Percentiles rank a stretch among this genome's conserved stretches.
Conservation (phyloP, 2,797 vertebrate genomes). For the Acanthopagrus latus region DNA sequence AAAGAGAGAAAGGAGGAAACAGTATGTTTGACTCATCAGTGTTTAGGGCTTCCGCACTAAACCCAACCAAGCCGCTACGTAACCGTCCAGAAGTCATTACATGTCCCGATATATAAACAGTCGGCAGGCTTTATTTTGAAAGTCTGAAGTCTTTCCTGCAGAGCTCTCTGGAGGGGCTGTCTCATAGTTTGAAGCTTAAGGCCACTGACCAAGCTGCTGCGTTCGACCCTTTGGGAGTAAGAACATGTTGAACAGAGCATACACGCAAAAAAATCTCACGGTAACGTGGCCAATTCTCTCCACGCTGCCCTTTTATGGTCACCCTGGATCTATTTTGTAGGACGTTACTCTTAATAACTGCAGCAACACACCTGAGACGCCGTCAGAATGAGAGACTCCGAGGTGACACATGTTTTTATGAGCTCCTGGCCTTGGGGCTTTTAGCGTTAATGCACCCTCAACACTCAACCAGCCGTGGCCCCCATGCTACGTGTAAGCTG, state of each 20-base stretch:
- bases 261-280: conserved; percentile 53
- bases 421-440: conserved; percentile 57
- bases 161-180: no score
- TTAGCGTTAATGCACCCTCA: conserved; percentile 65
- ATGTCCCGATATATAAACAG: no score
- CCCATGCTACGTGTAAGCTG: conserved; percentile 52
- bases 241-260: conserved; percentile 29
- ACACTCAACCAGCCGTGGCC: conserved; percentile 35
- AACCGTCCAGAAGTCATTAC: no score
- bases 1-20: no score
- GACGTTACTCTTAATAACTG: conserved; percentile 66
- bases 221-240: no score
- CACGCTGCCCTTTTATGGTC: conserved; percentile 59
- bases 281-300: conserved; percentile 25
- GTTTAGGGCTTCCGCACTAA: no score
- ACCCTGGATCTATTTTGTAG: conserved; percentile 52
- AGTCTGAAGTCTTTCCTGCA: no score
- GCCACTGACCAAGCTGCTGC: no score
- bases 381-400: conserved; percentile 60
- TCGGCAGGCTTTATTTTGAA: no score
- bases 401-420: conserved; percentile 65
- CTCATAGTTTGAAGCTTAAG: no score
- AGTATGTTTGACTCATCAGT: no score
- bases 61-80: no score
- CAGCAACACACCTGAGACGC: conserved; percentile 72